A percentile compares a stretch with the other conserved stretches of the same genome.
Evolutionary conservation across 1,140 invertebrate genomes (phyloP).

Genomic region (Helicorthomorpha holstii): DNA sequence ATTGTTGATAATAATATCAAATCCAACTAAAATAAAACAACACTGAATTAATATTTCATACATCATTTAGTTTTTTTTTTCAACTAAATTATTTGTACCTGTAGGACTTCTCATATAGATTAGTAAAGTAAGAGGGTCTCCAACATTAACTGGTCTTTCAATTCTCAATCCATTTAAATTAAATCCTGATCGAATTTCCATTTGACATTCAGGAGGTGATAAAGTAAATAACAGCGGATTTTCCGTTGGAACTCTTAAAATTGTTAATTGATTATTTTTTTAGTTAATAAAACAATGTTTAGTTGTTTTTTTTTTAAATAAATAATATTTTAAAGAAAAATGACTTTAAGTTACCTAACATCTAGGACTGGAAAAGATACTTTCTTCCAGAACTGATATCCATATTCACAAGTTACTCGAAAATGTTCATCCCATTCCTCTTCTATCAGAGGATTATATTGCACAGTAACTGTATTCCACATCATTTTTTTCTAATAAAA

Average conservation of each 20-base stretch:
- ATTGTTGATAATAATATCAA: slow-evolving; percentile 90
- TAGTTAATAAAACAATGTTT: not conserved
- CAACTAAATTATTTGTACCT: not conserved
- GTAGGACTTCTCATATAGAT: slow-evolving; percentile 82
- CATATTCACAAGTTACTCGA: slow-evolving; percentile 90
- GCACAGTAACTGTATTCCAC: slow-evolving; percentile 90
- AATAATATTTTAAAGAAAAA: too few relatives aligned
- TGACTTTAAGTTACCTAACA: slow-evolving; percentile 67
- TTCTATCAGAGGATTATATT: slow-evolving; percentile 83
- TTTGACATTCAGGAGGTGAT: slow-evolving; percentile 82
- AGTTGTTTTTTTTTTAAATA: not conserved
- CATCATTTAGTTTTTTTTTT: not conserved
- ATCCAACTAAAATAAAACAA: slow-evolving; percentile 48
- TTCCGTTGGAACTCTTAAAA: slow-evolving; percentile 37
- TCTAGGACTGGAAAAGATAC: slow-evolving; percentile 87
- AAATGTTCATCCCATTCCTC: slow-evolving; percentile 90
- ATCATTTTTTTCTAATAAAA: slow-evolving; percentile 64
- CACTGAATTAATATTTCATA: not conserved
- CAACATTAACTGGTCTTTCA: slow-evolving; percentile 71
- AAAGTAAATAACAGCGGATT: slow-evolving; percentile 87
- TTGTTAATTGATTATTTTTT: not conserved
- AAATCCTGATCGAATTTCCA: slow-evolving; percentile 78
- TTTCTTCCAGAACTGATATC: slow-evolving; percentile 91
- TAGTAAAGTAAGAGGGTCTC: slow-evolving; percentile 75
- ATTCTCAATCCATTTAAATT: slow-evolving; percentile 49